A percentile compares a stretch with the other conserved stretches of the same genome.
Evolutionary conservation across 2,888 invertebrate genomes (phyloP).

Genomic region (Tetropium fuscum): DNA sequence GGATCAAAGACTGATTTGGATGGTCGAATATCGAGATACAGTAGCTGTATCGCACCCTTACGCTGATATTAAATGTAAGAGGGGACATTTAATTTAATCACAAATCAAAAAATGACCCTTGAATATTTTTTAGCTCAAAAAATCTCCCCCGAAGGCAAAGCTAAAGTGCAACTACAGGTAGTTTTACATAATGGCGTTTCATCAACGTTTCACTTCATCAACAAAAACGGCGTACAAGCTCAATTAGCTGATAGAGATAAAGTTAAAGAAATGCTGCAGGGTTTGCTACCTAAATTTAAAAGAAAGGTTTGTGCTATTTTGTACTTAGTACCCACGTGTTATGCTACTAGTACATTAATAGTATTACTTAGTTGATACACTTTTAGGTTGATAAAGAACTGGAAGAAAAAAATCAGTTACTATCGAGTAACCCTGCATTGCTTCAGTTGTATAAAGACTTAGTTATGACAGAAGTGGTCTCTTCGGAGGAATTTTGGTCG

Average conservation of each 20-base stretch:
- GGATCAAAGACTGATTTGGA: slow-evolving; percentile 97
- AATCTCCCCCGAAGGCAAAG: slow-evolving; percentile 96
- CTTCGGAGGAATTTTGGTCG: slow-evolving; percentile 98
- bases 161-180: slow-evolving; percentile 97
- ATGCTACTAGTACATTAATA: too few species aligned
- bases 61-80: slow-evolving; percentile 92
- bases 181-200: slow-evolving; percentile 94
- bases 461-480: slow-evolving; percentile 95
- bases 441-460: slow-evolving; percentile 96
- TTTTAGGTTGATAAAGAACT: slow-evolving; percentile 63
- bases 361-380: neutral
- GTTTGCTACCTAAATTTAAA: slow-evolving; percentile 93
- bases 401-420: slow-evolving; percentile 73
- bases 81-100: too few species aligned
- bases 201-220: slow-evolving; percentile 97
- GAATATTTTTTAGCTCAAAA: slow-evolving; percentile 75
- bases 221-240: slow-evolving; percentile 83
- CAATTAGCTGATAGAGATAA: slow-evolving; percentile 92
- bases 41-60: slow-evolving; percentile 94
- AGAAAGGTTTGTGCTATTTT: slow-evolving; percentile 77
- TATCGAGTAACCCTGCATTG: slow-evolving; percentile 90
- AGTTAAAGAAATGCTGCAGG: slow-evolving; percentile 92
- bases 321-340: too few species aligned
- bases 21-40: slow-evolving; percentile 91
- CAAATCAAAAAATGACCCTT: neutral